Conservation (phyloP, 2,113 vertebrate genomes). For the Brevimyrus niger region DNA sequence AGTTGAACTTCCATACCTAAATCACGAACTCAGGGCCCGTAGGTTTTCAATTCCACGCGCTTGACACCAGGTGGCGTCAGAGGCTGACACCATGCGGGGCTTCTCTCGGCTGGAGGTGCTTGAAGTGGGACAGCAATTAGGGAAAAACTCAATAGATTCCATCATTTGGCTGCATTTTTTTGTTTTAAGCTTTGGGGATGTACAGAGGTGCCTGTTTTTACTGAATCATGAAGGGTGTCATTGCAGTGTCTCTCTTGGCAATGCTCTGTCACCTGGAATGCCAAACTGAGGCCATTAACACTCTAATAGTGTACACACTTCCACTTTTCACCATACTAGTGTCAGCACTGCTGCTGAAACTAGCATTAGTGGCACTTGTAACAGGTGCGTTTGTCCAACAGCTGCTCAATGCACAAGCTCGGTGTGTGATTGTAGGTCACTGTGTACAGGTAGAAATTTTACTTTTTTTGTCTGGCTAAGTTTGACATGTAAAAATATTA, state of each 20-base stretch:
- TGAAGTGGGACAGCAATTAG: background rate
- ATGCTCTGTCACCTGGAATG: background rate
- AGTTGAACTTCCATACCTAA: background rate
- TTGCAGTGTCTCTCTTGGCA: background rate
- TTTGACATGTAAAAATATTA: background rate
- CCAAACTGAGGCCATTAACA: background rate
- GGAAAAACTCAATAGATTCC: background rate
- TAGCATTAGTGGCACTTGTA: background rate
- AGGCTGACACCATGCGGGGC: background rate
- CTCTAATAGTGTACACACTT: background rate
- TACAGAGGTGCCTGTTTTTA: background rate
- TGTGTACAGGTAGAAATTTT: background rate
- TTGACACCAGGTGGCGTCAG: background rate
- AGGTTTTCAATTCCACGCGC: background rate
- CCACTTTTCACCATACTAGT: background rate
- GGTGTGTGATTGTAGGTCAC: background rate
- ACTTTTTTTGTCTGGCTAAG: background rate
- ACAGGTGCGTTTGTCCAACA: background rate
- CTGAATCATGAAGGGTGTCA: background rate
- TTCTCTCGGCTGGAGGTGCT: background rate
- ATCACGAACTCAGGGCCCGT: background rate
- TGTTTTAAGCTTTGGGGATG: background rate
- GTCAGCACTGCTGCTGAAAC: background rate
- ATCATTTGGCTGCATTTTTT: background rate
- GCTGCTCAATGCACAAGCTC: background rate